phyloP scores from a whole-genome alignment of 2,888 invertebrate species.

The Coronaproctus castanopsis region DNA sequence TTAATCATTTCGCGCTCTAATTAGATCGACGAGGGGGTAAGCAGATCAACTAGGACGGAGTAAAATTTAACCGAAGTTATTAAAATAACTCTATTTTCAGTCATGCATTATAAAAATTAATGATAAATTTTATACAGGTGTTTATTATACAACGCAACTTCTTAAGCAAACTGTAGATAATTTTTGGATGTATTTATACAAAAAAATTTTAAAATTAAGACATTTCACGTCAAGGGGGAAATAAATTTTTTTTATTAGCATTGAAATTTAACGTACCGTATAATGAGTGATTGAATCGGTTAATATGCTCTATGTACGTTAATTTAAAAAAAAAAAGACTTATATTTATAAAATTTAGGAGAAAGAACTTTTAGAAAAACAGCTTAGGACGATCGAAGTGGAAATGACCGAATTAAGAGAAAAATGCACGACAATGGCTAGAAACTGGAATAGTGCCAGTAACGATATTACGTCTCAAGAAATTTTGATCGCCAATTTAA shows the following conservation, averaged over 20 bases:
- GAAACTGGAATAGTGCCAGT: constrained; percentile 43
- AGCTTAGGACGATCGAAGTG: constrained; percentile 48
- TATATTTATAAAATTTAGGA: constrained; percentile 28
- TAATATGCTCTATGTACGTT: no score
- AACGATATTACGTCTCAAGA: constrained; percentile 49
- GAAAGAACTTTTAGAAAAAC: constrained; percentile 50
- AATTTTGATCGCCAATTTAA: constrained; percentile 41
- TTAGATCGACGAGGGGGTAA: background rate
- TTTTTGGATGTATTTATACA: no score
- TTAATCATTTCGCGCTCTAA: background rate
- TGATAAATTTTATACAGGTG: no score
- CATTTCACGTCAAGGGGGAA: no score
- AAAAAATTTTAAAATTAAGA: no score
- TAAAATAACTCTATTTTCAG: background rate
- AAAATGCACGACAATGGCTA: constrained; percentile 39
- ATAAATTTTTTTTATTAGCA: no score
- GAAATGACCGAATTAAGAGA: constrained; percentile 48
- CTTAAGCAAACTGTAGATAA: no score
- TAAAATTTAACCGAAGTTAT: background rate
- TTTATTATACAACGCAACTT: no score
- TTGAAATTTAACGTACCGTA: no score
- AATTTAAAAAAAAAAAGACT: no score
- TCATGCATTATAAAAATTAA: no score
- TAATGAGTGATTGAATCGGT: no score
- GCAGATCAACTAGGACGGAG: background rate